Conservation (phyloP, 2,888 invertebrate genomes). For the Copidosoma aretas region DNA sequence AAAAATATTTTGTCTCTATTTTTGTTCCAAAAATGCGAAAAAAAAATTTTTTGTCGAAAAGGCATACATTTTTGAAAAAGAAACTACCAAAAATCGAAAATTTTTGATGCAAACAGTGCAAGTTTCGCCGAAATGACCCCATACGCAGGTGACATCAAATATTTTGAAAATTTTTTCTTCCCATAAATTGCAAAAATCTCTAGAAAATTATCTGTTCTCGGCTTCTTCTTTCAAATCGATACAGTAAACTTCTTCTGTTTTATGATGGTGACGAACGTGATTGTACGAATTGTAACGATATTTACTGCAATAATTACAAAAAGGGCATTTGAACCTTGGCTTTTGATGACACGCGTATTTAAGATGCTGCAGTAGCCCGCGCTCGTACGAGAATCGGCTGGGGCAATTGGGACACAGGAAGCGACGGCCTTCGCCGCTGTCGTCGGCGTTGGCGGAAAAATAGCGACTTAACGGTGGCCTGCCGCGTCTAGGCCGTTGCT, state of each 20-base stretch:
- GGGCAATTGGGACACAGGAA: conserved; percentile 48
- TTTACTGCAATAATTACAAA: conserved; percentile 53
- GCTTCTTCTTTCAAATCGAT: conserved; percentile 42
- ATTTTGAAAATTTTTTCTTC: too few relatives aligned
- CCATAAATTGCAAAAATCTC: not conserved
- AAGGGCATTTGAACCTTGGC: conserved; percentile 56
- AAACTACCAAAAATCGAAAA: too few relatives aligned
- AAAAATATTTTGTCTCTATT: too few relatives aligned
- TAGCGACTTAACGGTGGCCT: not conserved
- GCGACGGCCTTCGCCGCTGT: not conserved
- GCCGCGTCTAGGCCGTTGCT: not conserved
- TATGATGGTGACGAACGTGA: conserved; percentile 52
- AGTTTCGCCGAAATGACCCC: too few relatives aligned
- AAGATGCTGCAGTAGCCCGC: conserved; percentile 51
- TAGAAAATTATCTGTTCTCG: not conserved
- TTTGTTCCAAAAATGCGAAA: too few relatives aligned
- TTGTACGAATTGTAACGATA: conserved; percentile 54
- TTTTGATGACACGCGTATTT: conserved; percentile 52
- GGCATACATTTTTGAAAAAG: too few relatives aligned
- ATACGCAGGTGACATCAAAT: too few relatives aligned
- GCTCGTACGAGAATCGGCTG: conserved; percentile 49
- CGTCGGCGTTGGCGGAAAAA: not conserved
- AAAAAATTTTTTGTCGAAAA: too few relatives aligned
- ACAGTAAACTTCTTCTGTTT: conserved; percentile 44
- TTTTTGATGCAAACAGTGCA: too few relatives aligned